A percentile compares a stretch with the other conserved stretches of the same genome.
These are phyloP conservation scores for Steatocranus sp. DNA, from an alignment of 2,797 vertebrate species.

Conservation along the genomic window DNA sequence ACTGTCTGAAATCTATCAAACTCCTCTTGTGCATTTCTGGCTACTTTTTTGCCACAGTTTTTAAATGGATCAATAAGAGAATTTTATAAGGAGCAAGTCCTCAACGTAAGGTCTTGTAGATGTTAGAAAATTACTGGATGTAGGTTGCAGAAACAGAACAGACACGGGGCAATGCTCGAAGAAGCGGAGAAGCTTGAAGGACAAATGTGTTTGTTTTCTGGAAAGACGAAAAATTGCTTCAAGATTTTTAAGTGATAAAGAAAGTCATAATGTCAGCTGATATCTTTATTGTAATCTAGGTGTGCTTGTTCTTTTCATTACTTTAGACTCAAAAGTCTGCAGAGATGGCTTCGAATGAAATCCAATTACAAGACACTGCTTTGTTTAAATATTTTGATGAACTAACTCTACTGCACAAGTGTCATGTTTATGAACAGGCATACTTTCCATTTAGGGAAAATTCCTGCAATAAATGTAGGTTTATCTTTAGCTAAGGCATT, in stretches of 20 bases:
- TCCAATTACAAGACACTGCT: background rate
- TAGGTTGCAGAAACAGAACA: fast-evolving
- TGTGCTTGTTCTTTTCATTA: background rate
- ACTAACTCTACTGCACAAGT: background rate
- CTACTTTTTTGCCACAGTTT: fast-evolving
- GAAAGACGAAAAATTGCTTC: background rate
- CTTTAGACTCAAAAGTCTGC: background rate
- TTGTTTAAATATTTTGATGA: background rate
- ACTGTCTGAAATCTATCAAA: background rate
- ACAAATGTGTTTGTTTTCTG: fast-evolving
- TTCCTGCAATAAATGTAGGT: background rate
- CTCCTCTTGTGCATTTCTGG: background rate
- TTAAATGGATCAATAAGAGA: background rate
- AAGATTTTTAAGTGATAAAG: background rate
- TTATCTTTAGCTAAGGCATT: background rate
- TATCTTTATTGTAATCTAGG: background rate
- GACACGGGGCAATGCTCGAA: fast-evolving
- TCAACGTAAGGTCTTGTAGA: fast-evolving
- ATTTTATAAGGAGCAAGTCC: background rate
- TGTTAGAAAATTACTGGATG: fast-evolving
- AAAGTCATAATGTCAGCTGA: background rate
- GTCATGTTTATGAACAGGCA: background rate
- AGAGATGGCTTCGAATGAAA: background rate
- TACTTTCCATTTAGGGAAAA: background rate
- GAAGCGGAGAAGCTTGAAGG: background rate